Conservation (phyloP, 2,888 invertebrate genomes). For the Ormyrus nitidulus region DNA sequence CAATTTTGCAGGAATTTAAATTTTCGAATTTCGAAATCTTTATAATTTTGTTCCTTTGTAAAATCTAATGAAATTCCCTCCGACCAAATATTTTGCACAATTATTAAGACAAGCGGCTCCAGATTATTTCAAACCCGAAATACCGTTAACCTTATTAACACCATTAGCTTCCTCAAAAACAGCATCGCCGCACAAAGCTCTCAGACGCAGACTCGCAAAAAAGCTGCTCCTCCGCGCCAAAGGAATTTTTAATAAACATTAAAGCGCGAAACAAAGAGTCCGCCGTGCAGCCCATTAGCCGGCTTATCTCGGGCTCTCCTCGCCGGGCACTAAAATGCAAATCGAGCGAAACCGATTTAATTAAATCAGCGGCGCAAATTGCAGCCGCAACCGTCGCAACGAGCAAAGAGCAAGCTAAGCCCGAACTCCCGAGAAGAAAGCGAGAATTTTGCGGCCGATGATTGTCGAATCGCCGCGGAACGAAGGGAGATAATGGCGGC, state of each 20-base stretch:
- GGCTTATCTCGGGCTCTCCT: constrained; percentile 10
- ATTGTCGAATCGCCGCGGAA: neutral
- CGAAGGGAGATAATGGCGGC: neutral
- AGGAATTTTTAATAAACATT: constrained; percentile 48
- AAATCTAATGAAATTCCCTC: constrained; percentile 29
- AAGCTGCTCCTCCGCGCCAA: too few species aligned
- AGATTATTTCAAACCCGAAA: too few species aligned
- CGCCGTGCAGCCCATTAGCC: neutral
- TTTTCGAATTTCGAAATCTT: too few species aligned
- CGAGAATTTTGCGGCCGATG: neutral
- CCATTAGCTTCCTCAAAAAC: too few species aligned
- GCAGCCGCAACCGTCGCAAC: neutral
- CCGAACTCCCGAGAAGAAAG: neutral
- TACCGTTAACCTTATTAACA: too few species aligned
- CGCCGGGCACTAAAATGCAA: constrained; percentile 37
- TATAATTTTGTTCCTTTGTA: neutral
- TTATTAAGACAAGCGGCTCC: too few species aligned
- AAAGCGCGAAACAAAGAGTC: constrained; percentile 12
- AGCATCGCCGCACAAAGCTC: too few species aligned
- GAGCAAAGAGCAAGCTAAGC: constrained; percentile 23
- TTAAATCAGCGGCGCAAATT: constrained; percentile 39
- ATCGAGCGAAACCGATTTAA: constrained; percentile 50
- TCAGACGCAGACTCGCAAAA: too few species aligned
- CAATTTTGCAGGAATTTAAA: too few species aligned
- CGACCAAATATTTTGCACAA: too few species aligned